Percentiles rank a stretch among this genome's conserved stretches.
phyloP scores from a whole-genome alignment of 1,140 invertebrate genomes.

The Zaprionus taronus region DNA sequence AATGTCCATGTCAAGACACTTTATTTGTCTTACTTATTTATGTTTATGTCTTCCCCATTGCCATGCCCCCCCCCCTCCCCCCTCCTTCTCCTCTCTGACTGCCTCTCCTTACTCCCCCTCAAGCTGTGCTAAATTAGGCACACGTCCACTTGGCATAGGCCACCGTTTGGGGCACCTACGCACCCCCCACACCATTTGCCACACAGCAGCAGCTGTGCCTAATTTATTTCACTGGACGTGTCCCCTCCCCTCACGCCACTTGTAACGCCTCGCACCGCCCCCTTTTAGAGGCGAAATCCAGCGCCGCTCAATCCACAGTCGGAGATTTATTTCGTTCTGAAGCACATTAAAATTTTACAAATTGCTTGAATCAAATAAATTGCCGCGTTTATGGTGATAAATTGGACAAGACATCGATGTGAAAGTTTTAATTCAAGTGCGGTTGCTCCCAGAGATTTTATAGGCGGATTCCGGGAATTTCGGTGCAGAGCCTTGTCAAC shows the following conservation, averaged over 20 bases:
- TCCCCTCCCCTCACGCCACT: conserved; percentile 39
- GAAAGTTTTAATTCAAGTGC: conserved; percentile 57
- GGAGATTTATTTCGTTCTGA: conserved; percentile 76
- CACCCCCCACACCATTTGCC: conserved; percentile 14
- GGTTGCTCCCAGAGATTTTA: conserved; percentile 5
- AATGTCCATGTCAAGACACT: conserved; percentile 73
- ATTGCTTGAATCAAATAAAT: conserved; percentile 81
- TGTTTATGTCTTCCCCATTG: conserved; percentile 65
- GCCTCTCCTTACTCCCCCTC: neutral
- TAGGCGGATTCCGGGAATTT: conserved; percentile 5
- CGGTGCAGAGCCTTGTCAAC: neutral
- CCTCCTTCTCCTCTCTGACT: neutral
- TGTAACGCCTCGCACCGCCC: conserved; percentile 13
- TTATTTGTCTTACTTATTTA: conserved; percentile 81
- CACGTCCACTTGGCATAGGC: conserved; percentile 59
- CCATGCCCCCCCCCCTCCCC: neutral
- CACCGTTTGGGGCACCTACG: conserved; percentile 1
- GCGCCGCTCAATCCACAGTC: conserved; percentile 65
- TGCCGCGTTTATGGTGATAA: conserved; percentile 78
- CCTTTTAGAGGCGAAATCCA: neutral
- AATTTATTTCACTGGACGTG: conserved; percentile 80
- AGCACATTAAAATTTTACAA: conserved; percentile 82
- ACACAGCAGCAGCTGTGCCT: conserved; percentile 67
- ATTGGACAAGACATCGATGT: conserved; percentile 68
- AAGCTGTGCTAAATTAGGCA: conserved; percentile 67